Evolutionary conservation across 2,113 vertebrate genomes (phyloP).

Genomic region (Chaenocephalus aceratus): DNA sequence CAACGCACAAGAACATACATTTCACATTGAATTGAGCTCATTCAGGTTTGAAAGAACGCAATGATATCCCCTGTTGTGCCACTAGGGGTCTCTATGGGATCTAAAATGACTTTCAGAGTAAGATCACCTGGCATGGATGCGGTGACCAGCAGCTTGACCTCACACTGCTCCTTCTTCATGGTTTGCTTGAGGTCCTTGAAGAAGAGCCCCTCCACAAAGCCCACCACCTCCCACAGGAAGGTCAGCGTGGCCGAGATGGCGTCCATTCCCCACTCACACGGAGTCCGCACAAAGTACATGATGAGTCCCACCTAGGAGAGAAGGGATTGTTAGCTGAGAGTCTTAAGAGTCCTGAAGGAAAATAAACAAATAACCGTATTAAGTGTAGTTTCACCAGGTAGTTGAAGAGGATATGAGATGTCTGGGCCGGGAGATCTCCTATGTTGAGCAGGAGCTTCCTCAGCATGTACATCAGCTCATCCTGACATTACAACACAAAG

Average conservation of each 20-base stretch:
- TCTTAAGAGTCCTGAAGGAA: background rate
- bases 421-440: constrained; percentile 97
- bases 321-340: background rate
- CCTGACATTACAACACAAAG: constrained; percentile 78
- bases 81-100: no score
- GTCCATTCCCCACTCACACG: constrained; percentile 99
- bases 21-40: no score
- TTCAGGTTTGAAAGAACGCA: background rate
- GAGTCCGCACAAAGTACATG: constrained; percentile 98
- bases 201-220: constrained; percentile 97
- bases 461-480: constrained; percentile 98
- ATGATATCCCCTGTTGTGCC: background rate
- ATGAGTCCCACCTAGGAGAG: constrained; percentile 92
- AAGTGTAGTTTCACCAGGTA: constrained; percentile 89
- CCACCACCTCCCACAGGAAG: constrained; percentile 98
- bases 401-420: constrained; percentile 98
- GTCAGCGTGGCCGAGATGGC: constrained; percentile 98
- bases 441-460: constrained; percentile 97
- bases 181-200: constrained; percentile 99
- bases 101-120: background rate
- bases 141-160: constrained; percentile 97
- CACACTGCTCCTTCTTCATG: constrained; percentile 99
- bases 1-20: background rate
- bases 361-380: background rate
- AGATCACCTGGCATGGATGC: constrained; percentile 96